Conservation (phyloP, 2,113 vertebrate species). For the Nerophis ophidion region DNA sequence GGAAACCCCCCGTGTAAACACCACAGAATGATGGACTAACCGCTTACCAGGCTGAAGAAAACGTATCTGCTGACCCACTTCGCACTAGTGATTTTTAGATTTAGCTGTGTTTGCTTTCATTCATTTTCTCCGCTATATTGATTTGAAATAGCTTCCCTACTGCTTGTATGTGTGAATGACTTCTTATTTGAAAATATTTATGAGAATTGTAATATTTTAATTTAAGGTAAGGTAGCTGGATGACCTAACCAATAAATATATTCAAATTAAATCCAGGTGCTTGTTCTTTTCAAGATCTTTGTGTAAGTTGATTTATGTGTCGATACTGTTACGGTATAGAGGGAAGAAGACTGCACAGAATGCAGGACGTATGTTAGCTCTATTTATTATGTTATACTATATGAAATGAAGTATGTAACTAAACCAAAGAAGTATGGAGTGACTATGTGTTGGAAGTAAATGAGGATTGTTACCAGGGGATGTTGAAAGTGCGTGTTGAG, state of each 20-base stretch:
- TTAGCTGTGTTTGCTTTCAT: conserved; percentile 28
- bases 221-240: conserved; percentile 76
- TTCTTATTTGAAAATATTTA: conserved; percentile 59
- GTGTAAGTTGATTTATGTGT: not conserved
- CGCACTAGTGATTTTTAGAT: conserved; percentile 32
- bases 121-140: conserved; percentile 29
- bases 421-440: no score
- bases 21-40: conserved; percentile 11
- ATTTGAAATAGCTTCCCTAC: conserved; percentile 5
- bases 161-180: conserved; percentile 25
- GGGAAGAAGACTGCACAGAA: no score
- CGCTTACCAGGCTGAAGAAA: conserved; percentile 18
- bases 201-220: conserved; percentile 51
- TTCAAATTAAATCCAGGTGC: conserved; percentile 12
- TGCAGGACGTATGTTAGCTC: no score
- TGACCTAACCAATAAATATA: conserved; percentile 76
- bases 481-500: no score
- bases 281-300: not conserved
- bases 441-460: no score
- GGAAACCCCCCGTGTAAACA: conserved; percentile 32
- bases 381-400: no score
- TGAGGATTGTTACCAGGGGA: no score
- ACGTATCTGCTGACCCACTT: conserved; percentile 21
- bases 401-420: no score
- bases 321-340: not conserved